A percentile compares a stretch with the other conserved stretches of the same genome.
Evolutionary conservation across 2,888 invertebrate genomes (phyloP).

Genomic region (Spilosoma lubricipeda): DNA sequence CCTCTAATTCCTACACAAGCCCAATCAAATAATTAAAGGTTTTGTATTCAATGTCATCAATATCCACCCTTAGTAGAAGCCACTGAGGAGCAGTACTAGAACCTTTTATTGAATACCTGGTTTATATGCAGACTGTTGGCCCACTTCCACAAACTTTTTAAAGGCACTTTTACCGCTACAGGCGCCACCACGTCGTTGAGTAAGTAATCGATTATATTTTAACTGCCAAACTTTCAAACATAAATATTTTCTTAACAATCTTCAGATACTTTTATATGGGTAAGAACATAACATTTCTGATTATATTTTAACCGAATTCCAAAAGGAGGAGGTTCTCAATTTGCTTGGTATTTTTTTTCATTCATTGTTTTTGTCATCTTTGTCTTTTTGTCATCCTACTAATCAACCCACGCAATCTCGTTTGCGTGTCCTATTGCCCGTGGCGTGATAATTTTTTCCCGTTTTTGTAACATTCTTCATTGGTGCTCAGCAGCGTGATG

Average conservation of each 20-base stretch:
- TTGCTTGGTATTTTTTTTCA: too few species aligned
- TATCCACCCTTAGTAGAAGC: background rate
- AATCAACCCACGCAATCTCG: too few species aligned
- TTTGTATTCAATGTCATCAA: background rate
- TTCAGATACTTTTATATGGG: background rate
- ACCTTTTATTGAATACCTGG: constrained; percentile 26
- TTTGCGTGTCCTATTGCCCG: too few species aligned
- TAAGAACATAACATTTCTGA: background rate
- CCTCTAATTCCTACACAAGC: background rate
- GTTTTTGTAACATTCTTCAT: too few species aligned
- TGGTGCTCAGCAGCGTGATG: too few species aligned
- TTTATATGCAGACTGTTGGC: constrained; percentile 3
- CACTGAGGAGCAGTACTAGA: background rate
- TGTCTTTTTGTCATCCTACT: too few species aligned
- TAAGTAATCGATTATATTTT: constrained; percentile 4
- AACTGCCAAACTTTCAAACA: constrained; percentile 9
- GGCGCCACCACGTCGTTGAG: constrained; percentile 5
- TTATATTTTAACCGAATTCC: too few species aligned
- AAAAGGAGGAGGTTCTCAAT: too few species aligned
- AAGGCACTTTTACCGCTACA: constrained; percentile 10
- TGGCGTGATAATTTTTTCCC: too few species aligned
- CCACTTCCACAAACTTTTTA: constrained; percentile 1
- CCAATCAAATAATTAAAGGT: background rate
- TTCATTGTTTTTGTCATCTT: too few species aligned
- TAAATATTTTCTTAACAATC: background rate